Evolutionary conservation across 2,888 invertebrate genomes (phyloP), one percentile per base, ranked within the genome.

Genomic region (Acanthoscelides obtectus): DNA sequence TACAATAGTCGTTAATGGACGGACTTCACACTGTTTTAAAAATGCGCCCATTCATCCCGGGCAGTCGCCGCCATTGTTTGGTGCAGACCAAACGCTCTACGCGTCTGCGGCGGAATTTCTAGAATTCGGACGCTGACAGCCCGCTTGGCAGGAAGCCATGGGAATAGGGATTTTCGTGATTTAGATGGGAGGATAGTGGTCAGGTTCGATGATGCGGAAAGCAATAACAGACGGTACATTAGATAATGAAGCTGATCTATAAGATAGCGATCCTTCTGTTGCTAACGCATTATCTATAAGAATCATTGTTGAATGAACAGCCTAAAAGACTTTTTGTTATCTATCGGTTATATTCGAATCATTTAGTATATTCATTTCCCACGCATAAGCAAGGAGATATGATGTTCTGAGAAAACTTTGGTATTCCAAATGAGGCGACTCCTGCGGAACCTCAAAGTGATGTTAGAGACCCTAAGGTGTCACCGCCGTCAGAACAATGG

Each of bases 1-100:
- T 45, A 80, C 80, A 80, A 80, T 79, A 79, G 78, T 79, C 77
- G 77, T 80, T 83, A 83, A 83, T 83, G 81, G 82, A 80, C 81
- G 77, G 85, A 83, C 83, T 84, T 84, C 85, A 84, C 83, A 85
- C 84, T 85, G 85, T 85, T 84, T 84, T 80, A 83, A 82, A 85
- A 84, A 84, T 84, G 84, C 81, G 84, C 83, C 83, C 84, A 84
- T 84, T 84, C 84, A 84, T 80, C 77, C 73, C 71, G 72, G 71
- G 72, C 75, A 72, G 74, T 75, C 73, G 74, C 75, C 74, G 72
- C 75, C 75, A 80, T 80, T 79, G 80, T 80, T 78, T 78, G 78
- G 71, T 71, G 73, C 67, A 21, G 22, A 12, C 22, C 22, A 67
- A 67, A 67, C 19, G 22, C 21, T 22, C 20, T 66, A 22, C 45